phyloP scores from a whole-genome alignment of 1,140 invertebrate genomes.

The Nebria ingens region DNA sequence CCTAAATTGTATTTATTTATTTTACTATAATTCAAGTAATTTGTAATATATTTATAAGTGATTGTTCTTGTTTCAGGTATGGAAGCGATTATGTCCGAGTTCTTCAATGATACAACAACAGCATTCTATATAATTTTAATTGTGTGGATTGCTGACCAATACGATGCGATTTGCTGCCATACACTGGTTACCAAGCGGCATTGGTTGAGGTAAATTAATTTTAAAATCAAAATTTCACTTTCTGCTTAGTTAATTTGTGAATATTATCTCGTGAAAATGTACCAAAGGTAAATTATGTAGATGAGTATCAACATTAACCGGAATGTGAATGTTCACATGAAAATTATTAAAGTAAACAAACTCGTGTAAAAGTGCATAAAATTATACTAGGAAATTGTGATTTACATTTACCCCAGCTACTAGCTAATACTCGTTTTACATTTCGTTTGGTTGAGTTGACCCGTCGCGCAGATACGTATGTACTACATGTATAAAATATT shows the following conservation, averaged over 20 bases:
- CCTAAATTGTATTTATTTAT: too few species aligned
- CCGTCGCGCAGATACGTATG: too few species aligned
- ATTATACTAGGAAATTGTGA: neutral
- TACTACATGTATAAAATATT: neutral
- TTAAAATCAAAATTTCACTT: neutral
- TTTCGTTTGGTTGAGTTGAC: neutral
- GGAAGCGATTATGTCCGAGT: constrained; percentile 99
- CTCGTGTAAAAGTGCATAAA: neutral
- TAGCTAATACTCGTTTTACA: too few species aligned
- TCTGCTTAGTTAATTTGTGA: neutral
- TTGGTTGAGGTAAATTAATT: constrained; percentile 76
- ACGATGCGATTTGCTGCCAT: constrained; percentile 96
- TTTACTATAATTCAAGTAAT: too few species aligned
- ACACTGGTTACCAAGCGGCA: constrained; percentile 89
- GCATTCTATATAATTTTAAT: constrained; percentile 99
- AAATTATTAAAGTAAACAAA: neutral
- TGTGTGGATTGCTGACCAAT: constrained; percentile 98
- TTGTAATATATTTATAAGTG: too few species aligned
- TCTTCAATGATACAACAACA: constrained; percentile 97
- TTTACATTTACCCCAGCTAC: too few species aligned
- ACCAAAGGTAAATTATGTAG: neutral
- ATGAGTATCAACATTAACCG: too few species aligned
- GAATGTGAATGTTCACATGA: too few species aligned
- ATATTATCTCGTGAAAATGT: neutral
- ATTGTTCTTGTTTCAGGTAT: constrained; percentile 68